phyloP scores from a whole-genome alignment of 2,888 invertebrate species.

The Luperina nickerlii region DNA sequence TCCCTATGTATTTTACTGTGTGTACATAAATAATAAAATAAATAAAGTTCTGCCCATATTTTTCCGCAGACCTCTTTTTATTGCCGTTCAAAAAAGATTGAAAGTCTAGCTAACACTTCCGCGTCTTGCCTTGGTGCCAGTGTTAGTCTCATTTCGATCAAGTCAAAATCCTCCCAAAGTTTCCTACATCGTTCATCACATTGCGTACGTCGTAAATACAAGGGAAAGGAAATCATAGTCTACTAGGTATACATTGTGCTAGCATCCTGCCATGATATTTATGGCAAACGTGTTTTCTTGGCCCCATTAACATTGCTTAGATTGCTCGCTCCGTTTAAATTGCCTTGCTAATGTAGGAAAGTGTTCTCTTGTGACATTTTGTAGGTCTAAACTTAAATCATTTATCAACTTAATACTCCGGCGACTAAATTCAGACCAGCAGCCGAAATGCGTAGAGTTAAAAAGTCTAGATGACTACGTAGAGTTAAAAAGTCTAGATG shows the following conservation, averaged over 20 bases:
- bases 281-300: conserved; percentile 47
- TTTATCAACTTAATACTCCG: not conserved
- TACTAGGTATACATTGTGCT: conserved; percentile 34
- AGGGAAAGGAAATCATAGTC: conserved; percentile 31
- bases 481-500: too few species aligned
- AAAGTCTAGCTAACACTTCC: not conserved
- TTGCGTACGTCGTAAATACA: conserved; percentile 43
- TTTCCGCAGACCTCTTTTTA: not conserved
- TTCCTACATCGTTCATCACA: conserved; percentile 7
- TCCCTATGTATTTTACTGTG: too few species aligned
- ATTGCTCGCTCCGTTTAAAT: conserved; percentile 19
- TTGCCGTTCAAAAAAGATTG: not conserved
- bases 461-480: not conserved
- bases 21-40: too few species aligned
- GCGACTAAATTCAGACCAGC: not conserved
- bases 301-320: conserved; percentile 41
- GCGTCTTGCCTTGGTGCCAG: not conserved
- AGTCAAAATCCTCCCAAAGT: not conserved
- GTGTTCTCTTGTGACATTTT: not conserved
- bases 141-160: not conserved
- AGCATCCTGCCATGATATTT: conserved; percentile 41
- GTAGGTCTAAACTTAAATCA: not conserved
- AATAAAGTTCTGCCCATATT: not conserved
- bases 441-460: not conserved
- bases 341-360: conserved; percentile 2